Percentiles rank a stretch among this genome's conserved stretches.
phyloP scores from a whole-genome alignment of 2,113 vertebrate species.

The Labeo rohita region DNA sequence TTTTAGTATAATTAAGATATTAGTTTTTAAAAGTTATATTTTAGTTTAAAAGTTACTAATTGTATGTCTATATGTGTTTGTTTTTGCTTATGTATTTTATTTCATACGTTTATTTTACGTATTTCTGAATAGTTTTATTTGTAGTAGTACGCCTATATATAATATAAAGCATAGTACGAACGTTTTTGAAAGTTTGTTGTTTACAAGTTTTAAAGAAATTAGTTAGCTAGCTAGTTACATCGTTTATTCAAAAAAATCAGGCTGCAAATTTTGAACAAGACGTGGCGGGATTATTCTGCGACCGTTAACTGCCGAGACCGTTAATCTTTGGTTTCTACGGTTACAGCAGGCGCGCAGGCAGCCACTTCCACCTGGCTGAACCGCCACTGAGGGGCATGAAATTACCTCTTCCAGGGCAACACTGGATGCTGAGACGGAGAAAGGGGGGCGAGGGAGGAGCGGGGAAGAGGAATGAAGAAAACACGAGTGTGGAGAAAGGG shows the following conservation, averaged over 20 bases:
- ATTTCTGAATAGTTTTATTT: no score
- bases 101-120: no score
- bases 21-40: no score
- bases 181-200: conserved; percentile 5
- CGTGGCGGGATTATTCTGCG: neutral
- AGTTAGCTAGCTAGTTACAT: neutral
- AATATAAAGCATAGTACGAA: neutral
- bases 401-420: conserved; percentile 56
- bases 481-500: conserved; percentile 27
- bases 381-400: conserved; percentile 63
- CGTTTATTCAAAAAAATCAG: neutral
- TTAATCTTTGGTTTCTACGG: conserved; percentile 53
- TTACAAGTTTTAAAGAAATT: neutral
- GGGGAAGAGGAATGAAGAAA: conserved; percentile 1
- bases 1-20: no score
- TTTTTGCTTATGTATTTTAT: no score
- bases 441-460: neutral
- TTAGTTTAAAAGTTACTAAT: no score
- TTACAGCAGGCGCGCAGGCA: conserved; percentile 52
- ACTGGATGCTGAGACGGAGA: conserved; percentile 24
- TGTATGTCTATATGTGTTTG: no score
- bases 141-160: no score
- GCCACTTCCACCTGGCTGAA: conserved; percentile 57
- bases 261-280: neutral
- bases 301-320: neutral